Base-by-base conservation (phyloP, 2,113 vertebrate genomes). In the Eolophus roseicapilla region DNA sequence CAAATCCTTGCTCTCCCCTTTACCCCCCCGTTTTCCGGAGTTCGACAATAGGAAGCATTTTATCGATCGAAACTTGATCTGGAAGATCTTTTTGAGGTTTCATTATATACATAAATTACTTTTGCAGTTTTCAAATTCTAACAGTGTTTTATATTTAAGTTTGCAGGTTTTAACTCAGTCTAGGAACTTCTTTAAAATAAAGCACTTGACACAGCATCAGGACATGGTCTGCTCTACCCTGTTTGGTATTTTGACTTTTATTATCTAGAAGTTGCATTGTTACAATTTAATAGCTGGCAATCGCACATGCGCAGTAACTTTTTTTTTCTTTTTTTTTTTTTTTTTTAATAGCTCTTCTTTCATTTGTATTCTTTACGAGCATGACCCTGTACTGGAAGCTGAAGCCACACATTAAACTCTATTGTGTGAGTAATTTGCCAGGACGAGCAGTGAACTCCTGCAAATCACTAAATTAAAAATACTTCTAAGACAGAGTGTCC, bases 191-290 rank as follows among this genome's bases (percentile, higher is more conserved):
- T 86, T 77, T 65, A 70, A 94, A 91, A 49, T 49, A 57, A 76
- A 71, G 53, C n/a, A 41, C 47, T 92, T 94, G 23, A 57, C 23
- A 21, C 24, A 55, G 52, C 49, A 75, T 62, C 59, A 35, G 59
- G 88, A 59, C 59, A 65, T 29, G 41, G 88, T 95, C 79, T 86
- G 52, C n/a, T 77, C 39, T 91, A 37, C 44, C 47, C 39, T 68
- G 21, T 82, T 83, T 94, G 46, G 31, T 77, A 49, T 96, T 95
- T 97, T 89, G 69, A 83, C 64, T 91, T 97, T 94, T 93, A 88
- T 96, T 85, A 78, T 89, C 62, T 71, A 73, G 44, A 94, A 96
- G 85, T 94, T 88, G 44, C 65, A 80, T 85, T 82, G 52, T 83
- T 94, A 93, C 46, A 25, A 59, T 94, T 91, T 94, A 96, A 90